Evolutionary conservation across 2,113 vertebrate genomes (phyloP).

Genomic region (Neodontobutis hainanensis): DNA sequence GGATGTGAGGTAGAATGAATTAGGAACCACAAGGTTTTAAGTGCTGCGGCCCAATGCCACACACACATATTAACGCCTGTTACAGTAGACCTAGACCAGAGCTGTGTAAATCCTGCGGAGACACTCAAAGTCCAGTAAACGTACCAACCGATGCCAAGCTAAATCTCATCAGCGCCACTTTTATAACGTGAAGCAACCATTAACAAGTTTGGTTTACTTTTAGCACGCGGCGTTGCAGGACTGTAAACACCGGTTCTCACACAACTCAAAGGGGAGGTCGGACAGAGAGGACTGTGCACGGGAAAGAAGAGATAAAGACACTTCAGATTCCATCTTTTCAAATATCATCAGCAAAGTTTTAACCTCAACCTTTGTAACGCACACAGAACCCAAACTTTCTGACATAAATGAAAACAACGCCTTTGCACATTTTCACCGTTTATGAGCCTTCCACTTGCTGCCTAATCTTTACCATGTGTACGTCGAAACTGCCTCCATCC

Average conservation of each 20-base stretch:
- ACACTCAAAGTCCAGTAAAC: conserved; percentile 22
- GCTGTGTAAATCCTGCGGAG: conserved; percentile 10
- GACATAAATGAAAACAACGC: conserved; percentile 51
- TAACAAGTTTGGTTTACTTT: conserved; percentile 44
- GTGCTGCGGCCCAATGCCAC: conserved; percentile 15
- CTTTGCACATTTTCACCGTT: conserved; percentile 53
- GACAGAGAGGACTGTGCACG: background rate
- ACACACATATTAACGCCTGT: conserved; percentile 1
- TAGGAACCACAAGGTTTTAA: conserved; percentile 52
- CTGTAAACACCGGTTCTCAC: conserved; percentile 51
- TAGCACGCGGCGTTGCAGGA: conserved; percentile 9
- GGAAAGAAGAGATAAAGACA: conserved; percentile 13
- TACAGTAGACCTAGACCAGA: conserved; percentile 2
- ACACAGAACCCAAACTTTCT: conserved; percentile 13
- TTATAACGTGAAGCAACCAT: conserved; percentile 38
- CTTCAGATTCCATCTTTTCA: conserved; percentile 11
- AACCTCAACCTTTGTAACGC: conserved; percentile 23
- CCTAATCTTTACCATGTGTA: conserved; percentile 74
- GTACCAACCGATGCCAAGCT: conserved; percentile 4
- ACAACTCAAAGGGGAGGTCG: conserved; percentile 23
- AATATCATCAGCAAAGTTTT: conserved; percentile 23
- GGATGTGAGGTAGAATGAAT: conserved; percentile 68
- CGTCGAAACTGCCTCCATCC: conserved; percentile 26
- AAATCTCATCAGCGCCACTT: conserved; percentile 29
- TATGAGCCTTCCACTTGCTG: conserved; percentile 45